Base-by-base conservation (phyloP, 2,113 vertebrate genomes). In the Rhizomys pruinosus region DNA sequence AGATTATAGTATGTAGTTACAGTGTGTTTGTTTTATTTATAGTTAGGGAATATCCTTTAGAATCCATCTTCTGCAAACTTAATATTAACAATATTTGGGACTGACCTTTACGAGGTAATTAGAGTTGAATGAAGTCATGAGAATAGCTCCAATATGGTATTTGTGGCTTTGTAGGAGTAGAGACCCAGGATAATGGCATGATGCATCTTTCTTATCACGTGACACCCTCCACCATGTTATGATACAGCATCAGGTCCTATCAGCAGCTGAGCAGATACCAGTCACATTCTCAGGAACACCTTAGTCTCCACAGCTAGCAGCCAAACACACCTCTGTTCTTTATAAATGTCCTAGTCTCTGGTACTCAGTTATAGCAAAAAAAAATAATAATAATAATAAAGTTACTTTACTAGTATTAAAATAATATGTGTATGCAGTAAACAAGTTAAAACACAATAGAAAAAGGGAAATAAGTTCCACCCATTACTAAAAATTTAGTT, bases 401-500 rank as follows among this genome's bases (percentile, higher is more conserved):
- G 10, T 44, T 3, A 59, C 27, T 7, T 82, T 88, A 37, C 57
- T 5, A 25, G 68, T 89, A 78, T 89, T 82, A 90, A 88, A 92
- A 82, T 77, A 69, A 82, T 52, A 47, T 3, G 64, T 82, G 9
- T 15, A 20, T 80, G 3, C 76, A 57, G 84, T 25, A 87, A 78
- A 32, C 71, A 93, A 72, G 29, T 84, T 90, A 72, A 96, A 76
- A 73, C 39, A 61, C 27, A 80, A 92, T 94, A 84, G 29, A 94
- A 89, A 63, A 82, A 37, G 32, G 12, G 13, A 91, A 91, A 66
- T 52, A 52, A 44, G 59, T 81, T 84, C 71, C n/a, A 82, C 0
- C 3, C 76, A 42, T 74, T 72, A n/a, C 2, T 68, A 25, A 23
- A 47, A 93, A 87, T 94, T 94, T 90, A 25, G n/a, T 32, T 63